Percentiles rank a stretch among this genome's conserved stretches.
These are phyloP conservation scores for Grus americana DNA, from an alignment of 2,113 vertebrate species.

Conservation along the genomic window DNA sequence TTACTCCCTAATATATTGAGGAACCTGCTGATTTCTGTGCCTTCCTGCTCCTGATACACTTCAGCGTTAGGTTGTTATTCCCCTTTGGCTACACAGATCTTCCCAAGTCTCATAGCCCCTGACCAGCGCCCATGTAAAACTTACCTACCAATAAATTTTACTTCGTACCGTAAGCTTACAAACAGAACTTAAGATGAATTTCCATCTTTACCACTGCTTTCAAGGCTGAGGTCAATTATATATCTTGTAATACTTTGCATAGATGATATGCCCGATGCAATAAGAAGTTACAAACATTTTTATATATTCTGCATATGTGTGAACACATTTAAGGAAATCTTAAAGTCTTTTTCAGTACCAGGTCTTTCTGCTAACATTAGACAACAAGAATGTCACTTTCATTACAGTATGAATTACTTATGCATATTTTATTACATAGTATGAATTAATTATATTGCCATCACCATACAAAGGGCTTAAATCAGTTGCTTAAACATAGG, in stretches of 20 bases:
- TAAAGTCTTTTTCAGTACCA: neutral
- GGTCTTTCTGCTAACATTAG: neutral
- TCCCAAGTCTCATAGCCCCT: neutral
- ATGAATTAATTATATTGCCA: slow-evolving; percentile 56
- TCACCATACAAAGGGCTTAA: neutral
- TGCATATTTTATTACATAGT: slow-evolving; percentile 44
- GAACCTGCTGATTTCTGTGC: neutral
- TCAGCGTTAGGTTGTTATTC: neutral
- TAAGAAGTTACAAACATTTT: neutral
- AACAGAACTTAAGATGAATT: neutral
- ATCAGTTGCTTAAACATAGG: neutral
- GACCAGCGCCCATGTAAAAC: neutral
- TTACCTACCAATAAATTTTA: neutral
- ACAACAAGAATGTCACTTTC: slow-evolving; percentile 5
- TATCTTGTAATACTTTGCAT: neutral
- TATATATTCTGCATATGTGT: neutral
- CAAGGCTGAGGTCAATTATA: neutral
- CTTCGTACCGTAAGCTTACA: neutral
- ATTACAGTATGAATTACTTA: slow-evolving; percentile 46
- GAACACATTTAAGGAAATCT: neutral
- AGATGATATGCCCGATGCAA: neutral
- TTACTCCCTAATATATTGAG: neutral
- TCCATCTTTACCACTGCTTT: neutral
- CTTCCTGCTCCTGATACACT: neutral
- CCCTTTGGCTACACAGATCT: neutral